phyloP scores from a whole-genome alignment of 2,113 vertebrate genomes.

The Callocephalon fimbriatum region DNA sequence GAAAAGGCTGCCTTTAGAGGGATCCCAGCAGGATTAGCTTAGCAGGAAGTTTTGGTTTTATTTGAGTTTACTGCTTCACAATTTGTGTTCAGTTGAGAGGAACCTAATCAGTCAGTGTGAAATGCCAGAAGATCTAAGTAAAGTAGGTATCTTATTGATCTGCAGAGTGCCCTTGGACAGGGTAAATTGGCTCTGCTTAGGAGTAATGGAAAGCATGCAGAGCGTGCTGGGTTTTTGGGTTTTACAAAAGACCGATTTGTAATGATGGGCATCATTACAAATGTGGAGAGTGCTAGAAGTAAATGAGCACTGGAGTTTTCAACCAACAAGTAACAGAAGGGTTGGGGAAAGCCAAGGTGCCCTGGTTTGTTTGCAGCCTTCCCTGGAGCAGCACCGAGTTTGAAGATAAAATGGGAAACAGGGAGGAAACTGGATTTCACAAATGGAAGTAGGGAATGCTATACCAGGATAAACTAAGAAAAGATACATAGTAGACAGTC shows the following conservation, averaged over 20 bases:
- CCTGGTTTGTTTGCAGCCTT: not conserved
- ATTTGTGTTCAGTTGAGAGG: not conserved
- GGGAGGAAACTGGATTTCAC: not conserved
- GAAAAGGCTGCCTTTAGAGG: not conserved
- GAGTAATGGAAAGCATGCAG: not conserved
- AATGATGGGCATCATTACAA: not conserved
- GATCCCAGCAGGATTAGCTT: not conserved
- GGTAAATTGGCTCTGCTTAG: not conserved
- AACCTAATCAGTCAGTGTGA: not conserved
- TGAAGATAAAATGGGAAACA: not conserved
- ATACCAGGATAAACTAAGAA: not conserved
- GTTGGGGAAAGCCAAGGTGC: not conserved
- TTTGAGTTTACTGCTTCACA: not conserved
- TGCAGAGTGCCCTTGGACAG: not conserved
- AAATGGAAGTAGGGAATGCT: not conserved
- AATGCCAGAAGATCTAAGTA: not conserved
- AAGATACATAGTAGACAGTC: not conserved
- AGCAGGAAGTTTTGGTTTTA: not conserved
- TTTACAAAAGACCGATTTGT: not conserved
- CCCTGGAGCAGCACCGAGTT: not conserved
- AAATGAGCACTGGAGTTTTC: not conserved
- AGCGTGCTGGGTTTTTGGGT: not conserved
- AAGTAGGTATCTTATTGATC: not conserved
- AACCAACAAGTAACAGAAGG: not conserved
- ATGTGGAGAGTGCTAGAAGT: accelerated